These are phyloP conservation scores for Sternarchorhynchus goeldii DNA, from an alignment of 2,797 vertebrate genomes.

Conservation along the genomic window DNA sequence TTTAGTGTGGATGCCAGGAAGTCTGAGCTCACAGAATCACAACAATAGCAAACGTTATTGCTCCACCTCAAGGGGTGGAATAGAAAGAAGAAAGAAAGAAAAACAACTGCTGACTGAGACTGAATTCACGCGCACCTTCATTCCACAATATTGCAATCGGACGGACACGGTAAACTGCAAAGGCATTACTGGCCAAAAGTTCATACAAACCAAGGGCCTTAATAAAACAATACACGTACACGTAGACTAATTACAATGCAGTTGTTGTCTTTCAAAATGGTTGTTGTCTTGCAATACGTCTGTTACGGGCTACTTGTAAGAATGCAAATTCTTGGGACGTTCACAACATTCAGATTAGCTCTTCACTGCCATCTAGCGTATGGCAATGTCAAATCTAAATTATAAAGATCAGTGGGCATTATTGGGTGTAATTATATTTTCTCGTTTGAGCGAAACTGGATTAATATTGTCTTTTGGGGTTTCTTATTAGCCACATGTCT, in stretches of 20 bases:
- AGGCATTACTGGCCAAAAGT: conserved; percentile 14
- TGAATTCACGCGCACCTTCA: conserved; percentile 41
- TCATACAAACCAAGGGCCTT: neutral
- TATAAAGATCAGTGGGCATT: too few species aligned
- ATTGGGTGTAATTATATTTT: too few species aligned
- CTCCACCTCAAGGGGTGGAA: conserved; percentile 69
- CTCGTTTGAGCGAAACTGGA: too few species aligned
- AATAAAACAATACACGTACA: neutral
- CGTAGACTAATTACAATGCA: neutral
- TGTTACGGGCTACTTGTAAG: neutral
- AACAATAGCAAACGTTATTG: conserved; percentile 83
- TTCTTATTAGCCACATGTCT: too few species aligned
- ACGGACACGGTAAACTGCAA: conserved; percentile 18
- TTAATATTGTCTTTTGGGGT: too few species aligned
- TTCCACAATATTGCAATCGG: conserved; percentile 31
- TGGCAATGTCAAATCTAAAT: neutral
- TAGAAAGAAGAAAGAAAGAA: conserved; percentile 47
- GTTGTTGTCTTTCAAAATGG: neutral
- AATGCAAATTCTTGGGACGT: neutral
- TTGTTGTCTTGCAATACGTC: neutral
- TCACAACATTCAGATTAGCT: conserved; percentile 10
- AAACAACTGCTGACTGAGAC: conserved; percentile 30
- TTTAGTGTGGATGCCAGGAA: conserved; percentile 93
- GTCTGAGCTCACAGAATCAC: conserved; percentile 76
- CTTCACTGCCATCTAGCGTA: conserved; percentile 50